phyloP scores from a whole-genome alignment of 1,140 invertebrate species.

The Zeugodacus cucurbitae region DNA sequence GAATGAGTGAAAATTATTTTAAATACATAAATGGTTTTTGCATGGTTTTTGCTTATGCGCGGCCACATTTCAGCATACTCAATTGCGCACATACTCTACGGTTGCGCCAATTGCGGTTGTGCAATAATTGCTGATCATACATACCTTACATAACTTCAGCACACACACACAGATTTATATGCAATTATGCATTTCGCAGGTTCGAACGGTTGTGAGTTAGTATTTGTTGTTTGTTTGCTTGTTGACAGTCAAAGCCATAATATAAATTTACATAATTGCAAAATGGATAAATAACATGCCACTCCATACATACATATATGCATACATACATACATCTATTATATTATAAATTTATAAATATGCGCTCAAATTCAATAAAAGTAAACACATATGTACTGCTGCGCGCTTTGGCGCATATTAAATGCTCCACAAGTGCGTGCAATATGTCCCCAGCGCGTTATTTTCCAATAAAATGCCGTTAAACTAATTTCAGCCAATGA shows the following conservation, averaged over 20 bases:
- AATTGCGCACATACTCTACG: not conserved
- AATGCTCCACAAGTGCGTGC: not conserved
- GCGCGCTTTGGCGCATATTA: not conserved
- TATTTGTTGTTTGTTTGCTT: conserved; percentile 18
- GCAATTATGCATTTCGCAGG: not conserved
- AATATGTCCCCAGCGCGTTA: not conserved
- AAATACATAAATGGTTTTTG: not conserved
- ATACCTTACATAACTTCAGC: not conserved
- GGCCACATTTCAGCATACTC: not conserved
- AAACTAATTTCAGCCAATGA: conserved; percentile 31
- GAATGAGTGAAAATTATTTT: not conserved
- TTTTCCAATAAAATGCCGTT: conserved; percentile 28
- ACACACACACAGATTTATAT: not conserved
- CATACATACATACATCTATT: not conserved
- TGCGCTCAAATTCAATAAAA: not conserved
- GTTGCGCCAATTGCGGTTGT: not conserved
- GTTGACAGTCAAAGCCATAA: conserved; percentile 7
- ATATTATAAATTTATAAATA: not conserved
- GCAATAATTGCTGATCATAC: not conserved
- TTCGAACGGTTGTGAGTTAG: not conserved
- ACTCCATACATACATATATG: not conserved
- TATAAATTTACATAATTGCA: conserved; percentile 8
- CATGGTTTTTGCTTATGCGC: not conserved
- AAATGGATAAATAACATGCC: not conserved
- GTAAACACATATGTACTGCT: not conserved